phyloP scores from a whole-genome alignment of 2,113 vertebrate species.

The Ornithorhynchus anatinus region DNA sequence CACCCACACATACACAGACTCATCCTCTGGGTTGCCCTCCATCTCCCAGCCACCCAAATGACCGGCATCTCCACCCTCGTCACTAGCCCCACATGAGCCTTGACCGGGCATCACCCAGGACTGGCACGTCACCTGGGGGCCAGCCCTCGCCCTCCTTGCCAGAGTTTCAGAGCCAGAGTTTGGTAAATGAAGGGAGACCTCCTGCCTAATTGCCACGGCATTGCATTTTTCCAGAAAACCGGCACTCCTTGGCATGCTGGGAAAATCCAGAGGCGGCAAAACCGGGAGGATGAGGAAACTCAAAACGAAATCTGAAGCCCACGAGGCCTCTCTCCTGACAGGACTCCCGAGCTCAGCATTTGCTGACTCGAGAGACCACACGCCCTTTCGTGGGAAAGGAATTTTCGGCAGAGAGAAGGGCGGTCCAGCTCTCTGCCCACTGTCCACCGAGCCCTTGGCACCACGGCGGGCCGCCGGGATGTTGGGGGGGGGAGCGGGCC shows the following conservation, averaged over 20 bases:
- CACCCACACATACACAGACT: no score
- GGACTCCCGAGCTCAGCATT: neutral
- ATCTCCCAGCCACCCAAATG: neutral
- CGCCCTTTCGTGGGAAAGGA: slow-evolving; percentile 18
- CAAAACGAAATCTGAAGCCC: neutral
- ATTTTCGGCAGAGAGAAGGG: slow-evolving; percentile 11
- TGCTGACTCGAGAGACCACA: slow-evolving; percentile 10
- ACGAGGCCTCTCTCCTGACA: neutral
- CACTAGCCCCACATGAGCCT: neutral
- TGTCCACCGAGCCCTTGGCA: neutral
- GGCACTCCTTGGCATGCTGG: neutral
- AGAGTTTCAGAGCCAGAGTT: no score
- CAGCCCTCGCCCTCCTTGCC: neutral
- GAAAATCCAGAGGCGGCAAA: neutral
- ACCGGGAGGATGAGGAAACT: neutral
- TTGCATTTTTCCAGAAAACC: neutral
- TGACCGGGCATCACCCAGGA: neutral
- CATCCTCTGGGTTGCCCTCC: no score
- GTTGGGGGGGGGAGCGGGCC: neutral
- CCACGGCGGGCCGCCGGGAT: neutral
- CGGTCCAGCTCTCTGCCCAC: no score
- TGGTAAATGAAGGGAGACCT: neutral
- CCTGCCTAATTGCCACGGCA: slow-evolving; percentile 1
- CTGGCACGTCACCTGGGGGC: neutral
- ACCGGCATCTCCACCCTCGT: neutral